phyloP scores from a whole-genome alignment of 2,113 vertebrate genomes.

The Progne subis region DNA sequence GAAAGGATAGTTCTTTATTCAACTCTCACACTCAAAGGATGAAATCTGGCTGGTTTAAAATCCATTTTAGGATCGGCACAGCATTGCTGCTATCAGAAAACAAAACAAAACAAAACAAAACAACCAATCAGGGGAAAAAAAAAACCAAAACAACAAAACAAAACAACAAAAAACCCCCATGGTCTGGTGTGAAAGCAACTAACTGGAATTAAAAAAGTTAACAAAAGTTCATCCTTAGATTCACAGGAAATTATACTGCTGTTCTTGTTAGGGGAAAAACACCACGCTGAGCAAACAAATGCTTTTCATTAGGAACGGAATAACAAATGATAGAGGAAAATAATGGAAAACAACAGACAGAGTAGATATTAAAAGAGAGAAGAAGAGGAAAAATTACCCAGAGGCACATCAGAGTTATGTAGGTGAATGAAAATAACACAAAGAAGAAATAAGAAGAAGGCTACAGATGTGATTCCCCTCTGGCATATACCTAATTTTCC shows the following conservation, averaged over 20 bases:
- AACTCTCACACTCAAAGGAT: background rate
- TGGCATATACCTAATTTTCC: background rate
- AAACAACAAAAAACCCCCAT: background rate
- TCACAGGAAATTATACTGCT: background rate
- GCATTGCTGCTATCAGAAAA: background rate
- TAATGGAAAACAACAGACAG: background rate
- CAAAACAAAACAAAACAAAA: no score
- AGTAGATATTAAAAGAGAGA: background rate
- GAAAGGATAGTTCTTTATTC: background rate
- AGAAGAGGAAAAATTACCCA: background rate
- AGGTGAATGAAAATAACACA: background rate
- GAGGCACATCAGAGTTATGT: background rate
- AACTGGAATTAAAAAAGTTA: background rate
- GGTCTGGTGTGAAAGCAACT: background rate
- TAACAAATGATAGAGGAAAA: background rate
- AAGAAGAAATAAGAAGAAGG: background rate
- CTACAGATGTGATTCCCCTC: background rate
- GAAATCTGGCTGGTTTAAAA: background rate
- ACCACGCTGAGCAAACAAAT: background rate
- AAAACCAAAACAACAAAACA: no score
- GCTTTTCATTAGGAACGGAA: background rate
- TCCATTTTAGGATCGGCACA: background rate
- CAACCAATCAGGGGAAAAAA: no score
- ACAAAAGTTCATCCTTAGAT: background rate
- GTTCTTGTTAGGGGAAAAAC: background rate